Percentiles rank a stretch among this genome's conserved stretches.
phyloP scores from a whole-genome alignment of 2,888 invertebrate species.

The Phyto melanocephala region DNA sequence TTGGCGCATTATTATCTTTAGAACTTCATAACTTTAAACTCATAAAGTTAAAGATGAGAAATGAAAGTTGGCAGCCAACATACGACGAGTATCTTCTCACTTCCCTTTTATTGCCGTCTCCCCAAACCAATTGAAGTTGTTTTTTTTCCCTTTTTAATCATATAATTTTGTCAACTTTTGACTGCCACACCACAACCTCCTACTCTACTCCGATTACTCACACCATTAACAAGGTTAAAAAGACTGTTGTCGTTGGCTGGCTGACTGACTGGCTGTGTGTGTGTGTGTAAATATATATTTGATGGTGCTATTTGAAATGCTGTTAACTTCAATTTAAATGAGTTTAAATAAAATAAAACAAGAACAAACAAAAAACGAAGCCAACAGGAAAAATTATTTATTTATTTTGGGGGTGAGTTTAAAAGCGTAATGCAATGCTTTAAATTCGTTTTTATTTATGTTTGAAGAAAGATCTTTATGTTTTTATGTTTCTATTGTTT shows the following conservation, averaged over 20 bases:
- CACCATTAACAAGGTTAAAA: slow-evolving; percentile 39
- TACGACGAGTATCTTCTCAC: slow-evolving; percentile 52
- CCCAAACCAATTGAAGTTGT: slow-evolving; percentile 1
- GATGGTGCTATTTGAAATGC: slow-evolving; percentile 48
- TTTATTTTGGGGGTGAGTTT: slow-evolving; percentile 45
- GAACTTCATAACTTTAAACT: slow-evolving; percentile 75
- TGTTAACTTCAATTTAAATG: slow-evolving; percentile 64
- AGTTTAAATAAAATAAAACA: slow-evolving; percentile 54
- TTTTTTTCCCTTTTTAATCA: slow-evolving; percentile 45
- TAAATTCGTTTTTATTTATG: slow-evolving; percentile 63
- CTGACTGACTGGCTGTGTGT: neutral
- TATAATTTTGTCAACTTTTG: slow-evolving; percentile 48
- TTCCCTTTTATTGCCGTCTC: slow-evolving; percentile 34
- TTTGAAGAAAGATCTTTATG: slow-evolving; percentile 32
- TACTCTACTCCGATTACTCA: neutral
- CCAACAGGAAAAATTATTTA: slow-evolving; percentile 10
- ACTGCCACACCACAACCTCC: neutral
- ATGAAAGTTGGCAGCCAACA: slow-evolving; percentile 64
- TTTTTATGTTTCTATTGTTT: slow-evolving; percentile 24
- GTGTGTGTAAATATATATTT: slow-evolving; percentile 1
- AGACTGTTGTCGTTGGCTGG: slow-evolving; percentile 38
- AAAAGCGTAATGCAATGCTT: slow-evolving; percentile 54
- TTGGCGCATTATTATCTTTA: slow-evolving; percentile 78
- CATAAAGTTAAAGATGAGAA: slow-evolving; percentile 64
- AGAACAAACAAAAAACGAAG: neutral